phyloP scores from a whole-genome alignment of 2,888 invertebrate species.

The Lamellibrachia satsuma region DNA sequence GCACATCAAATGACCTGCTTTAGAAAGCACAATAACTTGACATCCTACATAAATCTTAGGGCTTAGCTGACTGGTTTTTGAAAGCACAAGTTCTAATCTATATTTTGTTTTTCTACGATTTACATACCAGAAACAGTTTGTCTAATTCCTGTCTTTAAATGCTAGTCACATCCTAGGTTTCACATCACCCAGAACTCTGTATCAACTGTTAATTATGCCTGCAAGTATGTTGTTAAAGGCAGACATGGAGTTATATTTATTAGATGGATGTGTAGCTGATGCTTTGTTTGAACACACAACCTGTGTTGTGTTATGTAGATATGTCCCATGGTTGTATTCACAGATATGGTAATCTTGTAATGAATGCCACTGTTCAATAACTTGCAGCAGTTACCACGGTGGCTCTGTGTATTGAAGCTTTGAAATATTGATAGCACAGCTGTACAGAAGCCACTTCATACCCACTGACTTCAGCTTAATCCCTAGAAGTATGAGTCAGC shows the following conservation, averaged over 20 bases:
- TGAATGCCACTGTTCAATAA: background rate
- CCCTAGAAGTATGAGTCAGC: background rate
- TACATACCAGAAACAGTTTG: too few species aligned
- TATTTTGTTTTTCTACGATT: too few species aligned
- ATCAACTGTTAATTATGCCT: too few species aligned
- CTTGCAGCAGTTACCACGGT: background rate
- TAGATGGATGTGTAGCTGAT: background rate
- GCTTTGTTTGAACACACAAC: background rate
- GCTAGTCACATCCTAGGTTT: too few species aligned
- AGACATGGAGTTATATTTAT: background rate
- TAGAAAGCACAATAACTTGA: too few species aligned
- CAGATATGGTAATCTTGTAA: background rate
- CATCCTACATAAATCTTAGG: too few species aligned
- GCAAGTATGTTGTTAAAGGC: background rate
- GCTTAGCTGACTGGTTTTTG: too few species aligned
- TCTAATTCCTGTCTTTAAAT: too few species aligned
- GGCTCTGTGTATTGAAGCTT: background rate
- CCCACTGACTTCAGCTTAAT: background rate
- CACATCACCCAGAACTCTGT: too few species aligned
- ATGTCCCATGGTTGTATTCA: background rate
- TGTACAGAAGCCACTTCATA: background rate
- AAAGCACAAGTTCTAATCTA: too few species aligned
- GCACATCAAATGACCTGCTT: too few species aligned
- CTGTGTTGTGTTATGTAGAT: background rate
- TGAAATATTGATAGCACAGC: background rate